Percentiles rank a stretch among this genome's conserved stretches.
phyloP scores from a whole-genome alignment of 2,113 vertebrate species.

The Colistium nudipinnis region DNA sequence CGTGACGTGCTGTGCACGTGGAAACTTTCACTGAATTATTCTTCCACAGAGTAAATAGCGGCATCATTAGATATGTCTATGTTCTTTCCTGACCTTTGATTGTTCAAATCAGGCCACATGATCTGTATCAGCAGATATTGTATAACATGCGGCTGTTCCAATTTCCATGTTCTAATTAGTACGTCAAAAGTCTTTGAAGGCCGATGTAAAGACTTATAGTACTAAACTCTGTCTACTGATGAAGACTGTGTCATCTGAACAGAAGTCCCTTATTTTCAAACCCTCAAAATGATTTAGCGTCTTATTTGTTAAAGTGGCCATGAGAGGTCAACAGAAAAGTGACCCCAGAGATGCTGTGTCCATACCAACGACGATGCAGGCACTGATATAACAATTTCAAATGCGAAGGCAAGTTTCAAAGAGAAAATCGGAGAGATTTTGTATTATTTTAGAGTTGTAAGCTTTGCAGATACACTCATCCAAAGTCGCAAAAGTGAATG shows the following conservation, averaged over 20 bases:
- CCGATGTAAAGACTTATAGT: not conserved
- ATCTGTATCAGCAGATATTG: not conserved
- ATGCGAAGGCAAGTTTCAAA: not conserved
- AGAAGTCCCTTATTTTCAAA: too few species aligned
- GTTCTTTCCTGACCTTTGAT: conserved; percentile 7
- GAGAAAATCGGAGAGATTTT: not conserved
- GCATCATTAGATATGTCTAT: conserved; percentile 6
- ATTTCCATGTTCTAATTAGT: not conserved
- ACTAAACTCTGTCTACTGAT: not conserved
- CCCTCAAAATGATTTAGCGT: not conserved
- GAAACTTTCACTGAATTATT: too few species aligned
- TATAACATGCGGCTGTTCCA: not conserved
- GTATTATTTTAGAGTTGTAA: conserved; percentile 7
- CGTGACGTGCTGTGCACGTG: conserved; percentile 18
- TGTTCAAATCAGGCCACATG: not conserved
- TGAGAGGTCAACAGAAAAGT: not conserved
- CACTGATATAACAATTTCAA: not conserved
- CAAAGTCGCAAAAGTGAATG: not conserved
- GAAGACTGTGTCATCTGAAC: not conserved
- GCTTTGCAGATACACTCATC: conserved; percentile 24
- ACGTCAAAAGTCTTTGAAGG: not conserved
- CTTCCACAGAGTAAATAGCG: not conserved
- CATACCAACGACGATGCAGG: too few species aligned
- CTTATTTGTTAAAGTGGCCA: not conserved
- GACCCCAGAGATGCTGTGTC: not conserved